These are phyloP conservation scores for Anoplopoma fimbria DNA, from an alignment of 2,113 vertebrate species.

Conservation along the genomic window DNA sequence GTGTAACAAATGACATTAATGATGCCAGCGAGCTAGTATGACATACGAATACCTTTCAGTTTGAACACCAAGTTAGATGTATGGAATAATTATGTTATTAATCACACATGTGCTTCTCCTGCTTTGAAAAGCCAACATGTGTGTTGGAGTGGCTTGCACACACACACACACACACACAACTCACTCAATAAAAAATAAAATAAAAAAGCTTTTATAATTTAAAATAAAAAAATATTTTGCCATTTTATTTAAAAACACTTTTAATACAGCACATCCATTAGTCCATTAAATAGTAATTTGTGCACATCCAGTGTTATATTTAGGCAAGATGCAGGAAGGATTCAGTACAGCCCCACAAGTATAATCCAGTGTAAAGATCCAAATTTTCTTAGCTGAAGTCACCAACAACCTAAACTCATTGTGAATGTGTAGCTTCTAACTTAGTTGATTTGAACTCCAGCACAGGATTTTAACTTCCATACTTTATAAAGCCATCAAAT, in stretches of 20 bases:
- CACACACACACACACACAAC: not conserved
- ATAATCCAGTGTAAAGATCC: not conserved
- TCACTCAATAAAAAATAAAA: not conserved
- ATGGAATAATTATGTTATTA: too few species aligned
- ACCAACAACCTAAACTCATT: not conserved
- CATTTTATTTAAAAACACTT: constrained; percentile 14
- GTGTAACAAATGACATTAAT: too few species aligned
- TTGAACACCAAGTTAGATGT: too few species aligned
- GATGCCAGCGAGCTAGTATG: too few species aligned
- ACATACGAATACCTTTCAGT: too few species aligned
- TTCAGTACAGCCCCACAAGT: not conserved
- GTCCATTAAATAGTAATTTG: not conserved
- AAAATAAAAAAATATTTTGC: not conserved
- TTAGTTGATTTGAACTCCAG: not conserved
- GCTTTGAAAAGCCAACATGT: not conserved
- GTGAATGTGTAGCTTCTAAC: not conserved
- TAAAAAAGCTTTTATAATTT: not conserved
- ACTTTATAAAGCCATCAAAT: constrained; percentile 62
- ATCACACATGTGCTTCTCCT: too few species aligned
- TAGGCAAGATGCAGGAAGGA: not conserved
- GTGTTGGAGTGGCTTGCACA: not conserved
- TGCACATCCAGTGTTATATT: not conserved
- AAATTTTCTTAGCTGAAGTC: not conserved
- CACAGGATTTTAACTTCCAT: not conserved
- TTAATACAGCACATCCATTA: not conserved